Evolutionary conservation across 2,113 vertebrate species (phyloP).

Genomic region (Lasiurus borealis): DNA sequence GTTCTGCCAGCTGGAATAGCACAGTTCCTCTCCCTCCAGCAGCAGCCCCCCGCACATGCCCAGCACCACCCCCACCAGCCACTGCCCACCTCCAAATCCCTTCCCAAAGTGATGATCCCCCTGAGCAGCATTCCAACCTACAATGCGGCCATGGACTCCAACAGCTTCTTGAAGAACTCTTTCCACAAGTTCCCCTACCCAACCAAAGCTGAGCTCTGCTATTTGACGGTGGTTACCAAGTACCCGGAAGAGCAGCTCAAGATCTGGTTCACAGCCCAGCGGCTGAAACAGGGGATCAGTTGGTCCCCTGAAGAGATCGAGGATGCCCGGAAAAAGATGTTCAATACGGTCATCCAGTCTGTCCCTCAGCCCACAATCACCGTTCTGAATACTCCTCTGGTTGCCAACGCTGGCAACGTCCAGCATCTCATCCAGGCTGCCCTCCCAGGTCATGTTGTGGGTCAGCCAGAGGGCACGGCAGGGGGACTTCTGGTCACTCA

Average conservation of each 20-base stretch:
- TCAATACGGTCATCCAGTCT: conserved; percentile 97
- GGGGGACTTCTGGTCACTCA: conserved; percentile 95
- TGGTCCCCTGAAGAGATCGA: conserved; percentile 99
- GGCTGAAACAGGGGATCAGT: conserved; percentile 98
- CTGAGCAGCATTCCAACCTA: conserved; percentile 98
- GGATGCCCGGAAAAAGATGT: conserved; percentile 99
- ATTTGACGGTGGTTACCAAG: conserved; percentile 98
- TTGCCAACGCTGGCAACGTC: conserved; percentile 89
- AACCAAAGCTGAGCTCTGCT: conserved; percentile 98
- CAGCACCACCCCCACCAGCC: conserved; percentile 88
- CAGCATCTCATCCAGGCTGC: conserved; percentile 93
- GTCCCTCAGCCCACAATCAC: conserved; percentile 93
- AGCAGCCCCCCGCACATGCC: conserved; percentile 87
- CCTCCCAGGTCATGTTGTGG: conserved; percentile 90
- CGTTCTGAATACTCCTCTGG: conserved; percentile 93
- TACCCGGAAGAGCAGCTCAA: conserved; percentile 99
- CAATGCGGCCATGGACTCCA: conserved; percentile 97
- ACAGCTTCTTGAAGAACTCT: conserved; percentile 97
- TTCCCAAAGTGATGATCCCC: conserved; percentile 99
- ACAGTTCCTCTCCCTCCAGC: conserved; percentile 94
- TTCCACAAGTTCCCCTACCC: conserved; percentile 99
- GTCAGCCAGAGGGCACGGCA: conserved; percentile 89
- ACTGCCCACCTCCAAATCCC: conserved; percentile 92
- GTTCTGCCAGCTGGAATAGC: conserved; percentile 94
- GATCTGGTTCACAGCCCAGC: conserved; percentile 99